Conservation (phyloP, 2,888 invertebrate species). For the Crematogaster levior region DNA sequence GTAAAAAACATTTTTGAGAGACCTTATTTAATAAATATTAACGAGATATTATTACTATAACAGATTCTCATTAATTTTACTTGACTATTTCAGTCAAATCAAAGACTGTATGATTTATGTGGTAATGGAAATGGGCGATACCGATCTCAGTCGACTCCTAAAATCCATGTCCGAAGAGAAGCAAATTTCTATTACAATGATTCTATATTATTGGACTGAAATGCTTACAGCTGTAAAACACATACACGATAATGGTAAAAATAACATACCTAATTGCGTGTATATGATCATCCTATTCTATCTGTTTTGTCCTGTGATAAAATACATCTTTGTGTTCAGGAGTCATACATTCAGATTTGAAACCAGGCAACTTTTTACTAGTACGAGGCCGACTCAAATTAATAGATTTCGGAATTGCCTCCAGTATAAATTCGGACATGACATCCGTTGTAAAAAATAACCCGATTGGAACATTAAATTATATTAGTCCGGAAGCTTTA, state of each 20-base stretch:
- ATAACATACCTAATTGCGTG: not conserved
- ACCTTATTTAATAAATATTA: not conserved
- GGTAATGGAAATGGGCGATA: slow-evolving; percentile 97
- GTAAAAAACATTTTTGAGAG: not conserved
- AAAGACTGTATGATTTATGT: slow-evolving; percentile 88
- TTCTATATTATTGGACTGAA: slow-evolving; percentile 96
- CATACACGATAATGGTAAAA: slow-evolving; percentile 94
- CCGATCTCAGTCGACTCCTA: slow-evolving; percentile 93
- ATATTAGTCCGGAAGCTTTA: slow-evolving; percentile 98
- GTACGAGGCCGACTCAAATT: slow-evolving; percentile 95
- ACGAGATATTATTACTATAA: not conserved
- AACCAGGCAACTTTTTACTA: slow-evolving; percentile 98
- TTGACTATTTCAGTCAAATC: slow-evolving; percentile 89
- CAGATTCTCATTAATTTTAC: slow-evolving; percentile 45
- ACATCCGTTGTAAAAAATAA: slow-evolving; percentile 95
- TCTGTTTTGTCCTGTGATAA: slow-evolving; percentile 28
- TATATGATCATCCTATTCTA: slow-evolving; percentile 14
- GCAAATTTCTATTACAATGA: slow-evolving; percentile 90
- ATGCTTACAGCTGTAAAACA: slow-evolving; percentile 96
- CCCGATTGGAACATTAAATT: slow-evolving; percentile 96
- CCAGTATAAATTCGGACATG: slow-evolving; percentile 93
- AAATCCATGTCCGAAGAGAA: slow-evolving; percentile 86
- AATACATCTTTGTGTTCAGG: slow-evolving; percentile 86
- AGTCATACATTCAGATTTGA: slow-evolving; percentile 98
- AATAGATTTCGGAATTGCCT: slow-evolving; percentile 99